Evolutionary conservation across 2,113 vertebrate genomes (phyloP).

Genomic region (Bombycilla garrulus): DNA sequence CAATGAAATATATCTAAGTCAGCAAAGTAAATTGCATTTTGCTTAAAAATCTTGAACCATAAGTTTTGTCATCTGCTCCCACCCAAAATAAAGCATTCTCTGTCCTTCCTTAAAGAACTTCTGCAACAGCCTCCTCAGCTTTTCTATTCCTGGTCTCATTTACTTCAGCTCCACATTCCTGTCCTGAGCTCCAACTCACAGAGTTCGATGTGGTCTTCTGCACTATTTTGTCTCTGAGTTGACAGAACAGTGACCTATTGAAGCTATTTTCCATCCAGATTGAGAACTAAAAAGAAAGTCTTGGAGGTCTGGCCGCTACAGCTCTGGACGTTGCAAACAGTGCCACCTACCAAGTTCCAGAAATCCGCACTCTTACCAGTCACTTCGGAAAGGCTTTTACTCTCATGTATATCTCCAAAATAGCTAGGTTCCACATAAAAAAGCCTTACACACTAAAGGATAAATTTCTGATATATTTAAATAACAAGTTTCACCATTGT

Average conservation of each 20-base stretch:
- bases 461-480: background rate
- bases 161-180: background rate
- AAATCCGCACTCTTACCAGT: background rate
- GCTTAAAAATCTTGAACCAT: background rate
- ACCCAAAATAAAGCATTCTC: background rate
- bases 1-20: background rate
- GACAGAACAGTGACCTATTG: background rate
- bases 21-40: background rate
- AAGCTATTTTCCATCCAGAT: slow-evolving; percentile 7
- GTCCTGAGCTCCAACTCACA: background rate
- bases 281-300: background rate
- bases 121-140: background rate
- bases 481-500: background rate
- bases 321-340: background rate
- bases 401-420: background rate
- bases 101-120: background rate
- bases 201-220: background rate
- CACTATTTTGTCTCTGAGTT: background rate
- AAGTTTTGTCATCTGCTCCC: background rate
- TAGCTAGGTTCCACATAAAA: background rate
- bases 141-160: background rate
- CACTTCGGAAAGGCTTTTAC: background rate
- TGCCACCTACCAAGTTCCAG: slow-evolving; percentile 44
- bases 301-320: background rate
- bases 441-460: background rate